Evolutionary conservation across 2,797 vertebrate genomes (phyloP).

Genomic region (Thamnophis elegans): DNA sequence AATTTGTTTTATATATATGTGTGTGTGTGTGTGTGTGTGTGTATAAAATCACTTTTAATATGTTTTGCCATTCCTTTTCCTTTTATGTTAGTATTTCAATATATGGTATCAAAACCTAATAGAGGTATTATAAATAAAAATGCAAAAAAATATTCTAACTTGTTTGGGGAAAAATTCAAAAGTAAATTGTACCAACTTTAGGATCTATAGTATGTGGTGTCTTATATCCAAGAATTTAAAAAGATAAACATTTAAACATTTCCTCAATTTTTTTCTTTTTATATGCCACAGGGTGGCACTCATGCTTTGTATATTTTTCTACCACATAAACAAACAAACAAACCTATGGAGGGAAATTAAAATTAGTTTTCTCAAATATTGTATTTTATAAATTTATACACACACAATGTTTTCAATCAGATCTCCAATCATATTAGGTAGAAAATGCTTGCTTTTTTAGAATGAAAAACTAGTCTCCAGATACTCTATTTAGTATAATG

Average conservation of each 20-base stretch:
- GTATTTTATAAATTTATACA: not conserved
- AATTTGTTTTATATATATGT: too few relatives aligned
- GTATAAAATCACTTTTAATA: not conserved
- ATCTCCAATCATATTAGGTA: not conserved
- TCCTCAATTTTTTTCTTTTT: not conserved
- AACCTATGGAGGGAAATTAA: not conserved
- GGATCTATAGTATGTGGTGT: not conserved
- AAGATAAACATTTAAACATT: not conserved
- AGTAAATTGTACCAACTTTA: not conserved
- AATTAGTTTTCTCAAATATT: not conserved
- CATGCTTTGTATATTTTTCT: slow-evolving; percentile 15
- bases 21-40: too few relatives aligned
- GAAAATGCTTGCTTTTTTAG: not conserved
- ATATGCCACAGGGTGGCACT: slow-evolving; percentile 61
- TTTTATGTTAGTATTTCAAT: not conserved
- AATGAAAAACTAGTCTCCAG: not conserved
- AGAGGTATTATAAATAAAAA: not conserved
- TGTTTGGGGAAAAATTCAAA: not conserved
- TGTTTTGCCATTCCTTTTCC: not conserved
- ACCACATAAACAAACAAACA: not conserved
- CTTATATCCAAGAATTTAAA: not conserved
- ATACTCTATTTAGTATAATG: not conserved
- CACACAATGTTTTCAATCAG: not conserved
- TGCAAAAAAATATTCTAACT: not conserved
- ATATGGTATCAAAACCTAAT: not conserved